phyloP scores from a whole-genome alignment of 2,888 invertebrate species.

The Athrips mouffetella region DNA sequence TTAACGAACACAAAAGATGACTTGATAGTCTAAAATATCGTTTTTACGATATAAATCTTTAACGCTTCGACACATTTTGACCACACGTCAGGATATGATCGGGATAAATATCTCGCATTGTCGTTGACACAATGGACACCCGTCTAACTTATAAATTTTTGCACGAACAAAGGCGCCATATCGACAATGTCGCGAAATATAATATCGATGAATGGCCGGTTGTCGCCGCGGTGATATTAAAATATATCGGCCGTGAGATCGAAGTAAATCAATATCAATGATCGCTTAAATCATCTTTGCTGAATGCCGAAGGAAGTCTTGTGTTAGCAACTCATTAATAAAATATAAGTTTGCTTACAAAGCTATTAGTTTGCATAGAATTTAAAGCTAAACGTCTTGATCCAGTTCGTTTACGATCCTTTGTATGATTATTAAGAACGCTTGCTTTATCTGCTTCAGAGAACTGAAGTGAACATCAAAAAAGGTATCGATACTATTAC shows the following conservation, averaged over 20 bases:
- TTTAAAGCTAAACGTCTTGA: neutral
- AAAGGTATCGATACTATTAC: too few relatives aligned
- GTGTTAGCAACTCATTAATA: constrained; percentile 4
- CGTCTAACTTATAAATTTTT: constrained; percentile 74
- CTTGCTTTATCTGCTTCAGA: too few relatives aligned
- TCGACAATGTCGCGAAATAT: constrained; percentile 67
- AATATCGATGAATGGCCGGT: constrained; percentile 59
- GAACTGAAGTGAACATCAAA: too few relatives aligned
- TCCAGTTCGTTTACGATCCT: neutral
- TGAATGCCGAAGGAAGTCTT: neutral
- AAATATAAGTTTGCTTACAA: neutral
- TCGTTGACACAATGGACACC: constrained; percentile 59
- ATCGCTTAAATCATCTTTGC: constrained; percentile 32
- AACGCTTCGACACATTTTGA: constrained; percentile 74
- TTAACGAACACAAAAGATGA: constrained; percentile 33
- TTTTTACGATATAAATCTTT: constrained; percentile 63
- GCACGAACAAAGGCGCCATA: constrained; percentile 74
- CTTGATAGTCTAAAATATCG: constrained; percentile 37
- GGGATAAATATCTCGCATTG: constrained; percentile 64
- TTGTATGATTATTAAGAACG: neutral
- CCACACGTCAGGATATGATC: constrained; percentile 73
- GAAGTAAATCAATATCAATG: constrained; percentile 66
- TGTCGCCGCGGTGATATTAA: constrained; percentile 57
- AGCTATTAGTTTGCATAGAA: too few relatives aligned
- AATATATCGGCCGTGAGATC: constrained; percentile 63